Conservation (phyloP, 2,888 invertebrate species). For the Frankliniella intonsa region DNA sequence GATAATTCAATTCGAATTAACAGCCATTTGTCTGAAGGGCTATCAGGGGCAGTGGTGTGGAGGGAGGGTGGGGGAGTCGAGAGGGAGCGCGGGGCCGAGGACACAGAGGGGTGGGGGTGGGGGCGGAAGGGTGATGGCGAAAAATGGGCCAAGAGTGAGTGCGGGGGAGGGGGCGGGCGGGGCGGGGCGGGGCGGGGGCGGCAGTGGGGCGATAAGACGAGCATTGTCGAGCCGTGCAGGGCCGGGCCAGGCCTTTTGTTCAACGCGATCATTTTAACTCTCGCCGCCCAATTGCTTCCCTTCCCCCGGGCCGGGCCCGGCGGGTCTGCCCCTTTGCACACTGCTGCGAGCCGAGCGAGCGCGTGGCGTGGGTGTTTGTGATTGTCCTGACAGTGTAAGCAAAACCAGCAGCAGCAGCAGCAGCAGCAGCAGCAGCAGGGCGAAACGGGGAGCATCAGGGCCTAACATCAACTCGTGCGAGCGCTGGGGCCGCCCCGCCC, state of each 20-base stretch:
- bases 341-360: not conserved
- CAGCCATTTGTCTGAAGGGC: constrained; percentile 24
- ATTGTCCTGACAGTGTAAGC: too few species aligned
- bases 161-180: not conserved
- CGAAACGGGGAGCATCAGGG: too few species aligned
- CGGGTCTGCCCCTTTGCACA: too few species aligned
- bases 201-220: too few species aligned
- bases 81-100: not conserved
- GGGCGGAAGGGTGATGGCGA: not conserved
- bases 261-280: not conserved
- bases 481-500: too few species aligned
- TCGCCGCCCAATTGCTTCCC: not conserved
- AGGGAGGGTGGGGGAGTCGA: not conserved
- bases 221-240: too few species aligned
- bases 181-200: not conserved
- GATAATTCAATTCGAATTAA: constrained; percentile 27
- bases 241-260: too few species aligned
- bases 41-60: not conserved
- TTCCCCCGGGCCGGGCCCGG: not conserved
- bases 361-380: not conserved
- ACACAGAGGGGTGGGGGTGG: not conserved
- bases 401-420: too few species aligned
- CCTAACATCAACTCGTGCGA: too few species aligned
- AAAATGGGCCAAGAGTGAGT: not conserved
- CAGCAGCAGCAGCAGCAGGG: too few species aligned